Evolutionary conservation across 2,113 vertebrate genomes (phyloP).

Genomic region (Lamprotornis superbus): DNA sequence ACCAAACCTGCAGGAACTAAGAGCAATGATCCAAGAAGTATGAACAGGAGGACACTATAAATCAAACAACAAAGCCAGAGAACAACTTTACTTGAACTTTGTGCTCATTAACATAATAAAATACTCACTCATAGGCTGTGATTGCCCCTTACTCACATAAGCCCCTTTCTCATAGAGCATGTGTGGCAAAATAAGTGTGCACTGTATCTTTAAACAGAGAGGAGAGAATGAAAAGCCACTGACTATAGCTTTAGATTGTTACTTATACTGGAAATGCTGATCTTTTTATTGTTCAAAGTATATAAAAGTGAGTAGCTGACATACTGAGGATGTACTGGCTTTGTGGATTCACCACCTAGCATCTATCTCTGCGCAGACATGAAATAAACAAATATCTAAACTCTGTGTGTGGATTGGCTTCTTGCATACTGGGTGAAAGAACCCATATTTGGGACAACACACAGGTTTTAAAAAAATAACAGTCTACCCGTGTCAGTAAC

Average conservation of each 20-base stretch:
- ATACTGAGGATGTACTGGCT: neutral
- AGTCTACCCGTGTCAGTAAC: neutral
- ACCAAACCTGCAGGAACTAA: neutral
- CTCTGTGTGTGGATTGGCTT: neutral
- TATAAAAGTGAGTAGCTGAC: neutral
- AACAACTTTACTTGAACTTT: neutral
- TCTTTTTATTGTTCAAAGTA: neutral
- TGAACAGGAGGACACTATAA: neutral
- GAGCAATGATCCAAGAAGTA: neutral
- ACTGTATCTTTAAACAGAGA: neutral
- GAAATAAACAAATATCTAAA: neutral
- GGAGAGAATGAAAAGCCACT: neutral
- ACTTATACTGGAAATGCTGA: neutral
- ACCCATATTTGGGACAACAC: neutral
- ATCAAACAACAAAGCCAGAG: neutral
- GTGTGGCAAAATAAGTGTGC: neutral
- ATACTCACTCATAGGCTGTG: neutral
- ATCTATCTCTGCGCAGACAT: neutral
- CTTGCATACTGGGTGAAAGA: neutral
- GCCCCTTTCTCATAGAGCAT: neutral
- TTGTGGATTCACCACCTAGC: neutral
- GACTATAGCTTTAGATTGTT: neutral
- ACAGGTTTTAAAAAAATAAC: neutral
- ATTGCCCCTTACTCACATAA: neutral
- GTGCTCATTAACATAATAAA: neutral